Evolutionary conservation across 1,140 invertebrate genomes (phyloP), one percentile per base, ranked within the genome.

Genomic region (Drosophila melanica): DNA sequence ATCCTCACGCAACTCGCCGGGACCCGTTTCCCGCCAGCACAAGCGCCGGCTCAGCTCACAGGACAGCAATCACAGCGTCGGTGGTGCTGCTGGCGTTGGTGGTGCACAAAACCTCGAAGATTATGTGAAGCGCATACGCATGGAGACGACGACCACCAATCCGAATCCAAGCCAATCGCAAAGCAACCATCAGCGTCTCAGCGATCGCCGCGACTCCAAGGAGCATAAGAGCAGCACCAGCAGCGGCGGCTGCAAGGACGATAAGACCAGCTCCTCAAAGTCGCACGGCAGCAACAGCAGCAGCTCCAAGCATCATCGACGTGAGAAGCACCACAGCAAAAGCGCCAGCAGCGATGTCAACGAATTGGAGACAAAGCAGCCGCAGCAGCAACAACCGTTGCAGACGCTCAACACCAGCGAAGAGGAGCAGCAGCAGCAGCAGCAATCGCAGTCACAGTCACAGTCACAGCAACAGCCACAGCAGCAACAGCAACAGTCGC

Each of bases 31-130:
- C 2, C 94, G 94, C 41, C 93, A 94, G 35, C 93, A 94, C 33
- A 97, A 97, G 90, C 93, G 96, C 44, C 94, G 96, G 54, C 94
- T 96, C 64, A 96, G 96, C 50, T 96, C 95, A 1, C 96, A 97
- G 81, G 96, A 97, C 67, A 94, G 93, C 81, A 86, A 94, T 39
- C 94, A 95, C 1, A 94, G 94, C 44, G 62, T 50, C 4, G 55
- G 59, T 35, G 33, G 8, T 35, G 30, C 30, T 33, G 30, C 30
- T 4, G 69, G 58, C 4, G 47, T 8, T 3, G 50, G 45, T 9
- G 55, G 55, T 20, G 54, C 10, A 18, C 71, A 81, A n/a, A 81
- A 85, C 39, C 77, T 77, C 11, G 90, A 92, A 37, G 96, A 97
- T 75, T 95, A 96, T 18, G 91, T 92, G 0, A 97, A 97, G 79